Base-by-base conservation (phyloP, 2,888 invertebrate genomes). In the Tiliacea aurago region DNA sequence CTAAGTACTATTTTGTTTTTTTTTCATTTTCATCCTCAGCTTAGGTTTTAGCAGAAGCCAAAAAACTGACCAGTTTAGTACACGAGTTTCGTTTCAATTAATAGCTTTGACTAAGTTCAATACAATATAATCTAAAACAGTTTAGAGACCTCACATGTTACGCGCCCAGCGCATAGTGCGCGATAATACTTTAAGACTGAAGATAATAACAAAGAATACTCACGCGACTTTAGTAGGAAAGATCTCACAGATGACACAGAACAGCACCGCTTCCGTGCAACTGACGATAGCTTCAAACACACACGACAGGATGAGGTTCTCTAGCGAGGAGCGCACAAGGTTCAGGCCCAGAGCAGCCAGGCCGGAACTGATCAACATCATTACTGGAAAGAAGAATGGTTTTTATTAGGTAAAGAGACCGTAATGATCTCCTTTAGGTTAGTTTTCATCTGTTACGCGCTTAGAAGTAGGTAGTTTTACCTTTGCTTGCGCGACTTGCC, bases 271-370 rank as follows among this genome's bases (percentile, higher is more conserved):
- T 88, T 97, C 97, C 0, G 97, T 96, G 90, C 97, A 97, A 90
- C 97, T 97, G 86, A 97, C 96, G 85, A 97, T 94, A 70, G 97
- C 96, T 87, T 97, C 97, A 80, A 97, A 97, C 70, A 97, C 91
- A 81, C 97, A 97, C 20, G 97, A 97, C 51, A 97, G 90, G 33
- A 97, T 87, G 67, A 97, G 90, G 87, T 97, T 97, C 92, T 97
- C 94, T 13, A 94, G 90, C 11, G 96, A 94, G 23, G 96, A 96
- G n/a, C 94, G 93, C 70, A 97, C 97, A 90, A 96, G 93, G 90
- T 96, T 97, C 84, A 97, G 85, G 0, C 96, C 96, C 67, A 97
- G 89, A 0, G 97, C 97, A 0, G 97, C 96, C 62, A 96, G 90
- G 0, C 97, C 97, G 0, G 97, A 96, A 80, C 96, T 93, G 84